Conservation (phyloP, 2,888 invertebrate genomes). For the Macaria liturata region DNA sequence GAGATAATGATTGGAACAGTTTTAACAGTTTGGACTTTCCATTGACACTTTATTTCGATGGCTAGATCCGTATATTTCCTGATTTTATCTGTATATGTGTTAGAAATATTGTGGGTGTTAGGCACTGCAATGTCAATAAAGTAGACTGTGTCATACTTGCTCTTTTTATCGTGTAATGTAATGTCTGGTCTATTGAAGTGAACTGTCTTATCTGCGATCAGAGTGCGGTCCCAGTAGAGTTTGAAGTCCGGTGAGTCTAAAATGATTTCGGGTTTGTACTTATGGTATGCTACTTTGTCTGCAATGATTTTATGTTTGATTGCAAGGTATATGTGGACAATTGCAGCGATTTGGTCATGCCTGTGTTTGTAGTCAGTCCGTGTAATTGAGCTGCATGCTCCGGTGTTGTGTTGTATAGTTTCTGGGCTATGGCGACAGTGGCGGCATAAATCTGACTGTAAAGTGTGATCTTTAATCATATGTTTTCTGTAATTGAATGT, state of each 20-base stretch:
- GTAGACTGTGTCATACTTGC: not conserved
- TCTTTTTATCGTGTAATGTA: not conserved
- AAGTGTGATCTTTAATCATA: no score
- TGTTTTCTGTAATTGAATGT: no score
- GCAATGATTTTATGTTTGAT: not conserved
- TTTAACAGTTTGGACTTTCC: not conserved
- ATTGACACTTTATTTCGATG: not conserved
- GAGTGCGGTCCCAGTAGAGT: not conserved
- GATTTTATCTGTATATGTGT: not conserved
- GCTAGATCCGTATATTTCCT: not conserved
- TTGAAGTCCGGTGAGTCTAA: not conserved
- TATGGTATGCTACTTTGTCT: not conserved
- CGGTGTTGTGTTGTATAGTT: not conserved
- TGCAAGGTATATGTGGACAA: not conserved
- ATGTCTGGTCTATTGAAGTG: not conserved
- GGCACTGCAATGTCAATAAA: no score
- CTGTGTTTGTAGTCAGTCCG: not conserved
- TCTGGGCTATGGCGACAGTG: not conserved
- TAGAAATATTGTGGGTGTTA: not conserved
- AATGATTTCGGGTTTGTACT: not conserved
- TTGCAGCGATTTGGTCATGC: slow-evolving; percentile 1
- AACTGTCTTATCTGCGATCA: not conserved
- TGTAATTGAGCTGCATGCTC: not conserved
- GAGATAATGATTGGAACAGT: no score
- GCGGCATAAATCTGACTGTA: not conserved